Evolutionary conservation across 2,797 vertebrate genomes (phyloP).

Genomic region (Bufotes viridis): DNA sequence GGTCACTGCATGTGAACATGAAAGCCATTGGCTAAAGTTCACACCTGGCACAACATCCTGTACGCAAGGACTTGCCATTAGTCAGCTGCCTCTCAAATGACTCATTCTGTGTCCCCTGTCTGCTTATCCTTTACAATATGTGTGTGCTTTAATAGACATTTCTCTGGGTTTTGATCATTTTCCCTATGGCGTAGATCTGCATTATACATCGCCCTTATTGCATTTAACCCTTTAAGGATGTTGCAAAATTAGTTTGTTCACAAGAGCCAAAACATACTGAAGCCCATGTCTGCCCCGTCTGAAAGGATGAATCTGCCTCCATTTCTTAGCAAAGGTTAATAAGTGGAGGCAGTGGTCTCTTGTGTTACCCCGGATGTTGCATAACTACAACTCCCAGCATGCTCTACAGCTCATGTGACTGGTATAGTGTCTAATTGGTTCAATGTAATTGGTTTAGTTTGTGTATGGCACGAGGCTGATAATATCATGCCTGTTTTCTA

Average conservation of each 20-base stretch:
- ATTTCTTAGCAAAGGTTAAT: not conserved
- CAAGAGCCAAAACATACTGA: not conserved
- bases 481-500: too few species aligned
- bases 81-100: constrained; percentile 6
- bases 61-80: constrained; percentile 30
- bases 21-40: constrained; percentile 53
- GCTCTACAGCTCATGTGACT: not conserved
- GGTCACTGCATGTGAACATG: constrained; percentile 44
- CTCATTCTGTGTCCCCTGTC: constrained; percentile 28
- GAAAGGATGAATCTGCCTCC: not conserved
- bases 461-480: too few species aligned
- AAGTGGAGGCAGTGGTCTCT: not conserved
- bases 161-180: not conserved
- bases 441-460: not conserved
- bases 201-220: not conserved
- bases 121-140: not conserved
- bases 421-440: too few species aligned
- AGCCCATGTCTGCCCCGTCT: not conserved
- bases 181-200: not conserved
- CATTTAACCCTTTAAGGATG: not conserved
- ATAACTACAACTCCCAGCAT: not conserved
- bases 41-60: constrained; percentile 49
- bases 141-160: not conserved
- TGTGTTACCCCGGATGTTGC: not conserved
- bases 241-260: not conserved